Evolutionary conservation across 2,888 invertebrate genomes (phyloP).

Genomic region (Cheilosia scutellata): DNA sequence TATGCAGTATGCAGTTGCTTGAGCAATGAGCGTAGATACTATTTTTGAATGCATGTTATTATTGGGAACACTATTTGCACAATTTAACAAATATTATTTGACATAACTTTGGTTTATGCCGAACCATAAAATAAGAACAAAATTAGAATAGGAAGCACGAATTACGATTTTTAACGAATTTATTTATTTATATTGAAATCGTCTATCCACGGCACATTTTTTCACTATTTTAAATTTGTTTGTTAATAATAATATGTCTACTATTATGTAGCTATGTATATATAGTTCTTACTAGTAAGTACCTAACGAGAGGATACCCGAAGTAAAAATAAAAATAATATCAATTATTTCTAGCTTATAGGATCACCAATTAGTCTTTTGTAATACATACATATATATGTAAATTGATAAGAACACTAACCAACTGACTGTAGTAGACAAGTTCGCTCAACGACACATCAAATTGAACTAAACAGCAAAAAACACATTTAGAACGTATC

Average conservation of each 20-base stretch:
- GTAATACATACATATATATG: conserved; percentile 13
- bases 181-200: neutral
- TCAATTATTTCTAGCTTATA: conserved; percentile 8
- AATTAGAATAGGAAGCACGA: neutral
- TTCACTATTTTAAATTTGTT: neutral
- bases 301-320: neutral
- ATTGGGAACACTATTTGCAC: conserved; percentile 31
- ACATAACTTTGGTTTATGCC: conserved; percentile 7
- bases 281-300: neutral
- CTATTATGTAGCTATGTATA: neutral
- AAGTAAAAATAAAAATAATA: neutral
- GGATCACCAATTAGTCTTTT: conserved; percentile 23
- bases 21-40: neutral
- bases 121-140: conserved; percentile 4
- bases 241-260: too few relatives aligned
- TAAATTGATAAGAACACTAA: conserved; percentile 53
- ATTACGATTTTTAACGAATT: neutral
- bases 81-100: neutral
- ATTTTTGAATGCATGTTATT: conserved; percentile 3
- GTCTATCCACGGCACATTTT: neutral
- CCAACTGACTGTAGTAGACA: conserved; percentile 52
- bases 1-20: neutral
- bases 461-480: conserved; percentile 67
- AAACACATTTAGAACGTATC: conserved; percentile 67
- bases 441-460: conserved; percentile 73